A percentile compares a stretch with the other conserved stretches of the same genome.
These are phyloP conservation scores for Odocoileus virginianus DNA, from an alignment of 2,113 vertebrate species.

Conservation along the genomic window DNA sequence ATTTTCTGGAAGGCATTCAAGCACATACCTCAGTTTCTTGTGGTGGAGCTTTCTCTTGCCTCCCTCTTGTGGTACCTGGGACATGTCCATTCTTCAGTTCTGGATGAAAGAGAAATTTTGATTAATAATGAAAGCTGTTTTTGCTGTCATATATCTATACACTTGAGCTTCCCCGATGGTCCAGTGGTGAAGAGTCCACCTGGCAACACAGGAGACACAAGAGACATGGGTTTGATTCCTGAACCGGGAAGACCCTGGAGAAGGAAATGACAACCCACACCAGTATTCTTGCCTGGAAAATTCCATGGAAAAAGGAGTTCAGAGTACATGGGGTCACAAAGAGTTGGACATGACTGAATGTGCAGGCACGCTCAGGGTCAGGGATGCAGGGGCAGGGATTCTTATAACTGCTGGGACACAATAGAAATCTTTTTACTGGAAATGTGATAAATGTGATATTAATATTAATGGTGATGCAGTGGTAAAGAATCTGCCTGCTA, in stretches of 20 bases:
- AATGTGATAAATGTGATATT: background rate
- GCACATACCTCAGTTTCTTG: background rate
- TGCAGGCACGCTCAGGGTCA: background rate
- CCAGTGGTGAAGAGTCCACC: background rate
- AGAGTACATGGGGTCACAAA: background rate
- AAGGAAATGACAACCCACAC: background rate
- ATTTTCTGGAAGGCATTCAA: background rate
- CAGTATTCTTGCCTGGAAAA: background rate
- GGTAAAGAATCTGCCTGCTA: background rate
- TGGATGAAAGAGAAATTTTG: background rate
- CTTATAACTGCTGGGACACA: background rate
- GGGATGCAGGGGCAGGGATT: rapidly evolving
- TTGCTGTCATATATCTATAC: background rate
- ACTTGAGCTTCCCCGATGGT: background rate
- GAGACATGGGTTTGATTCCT: background rate
- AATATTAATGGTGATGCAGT: background rate
- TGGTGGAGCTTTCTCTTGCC: background rate
- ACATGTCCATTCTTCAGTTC: background rate
- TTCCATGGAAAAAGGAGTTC: background rate
- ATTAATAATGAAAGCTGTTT: background rate
- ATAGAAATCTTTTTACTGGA: background rate
- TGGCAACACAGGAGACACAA: background rate
- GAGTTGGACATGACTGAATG: background rate
- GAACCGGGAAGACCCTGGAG: background rate
- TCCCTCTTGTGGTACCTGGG: background rate